A percentile compares a stretch with the other conserved stretches of the same genome.
These are phyloP conservation scores for Antheraea yamamai DNA, from an alignment of 2,888 invertebrate genomes.

Conservation along the genomic window DNA sequence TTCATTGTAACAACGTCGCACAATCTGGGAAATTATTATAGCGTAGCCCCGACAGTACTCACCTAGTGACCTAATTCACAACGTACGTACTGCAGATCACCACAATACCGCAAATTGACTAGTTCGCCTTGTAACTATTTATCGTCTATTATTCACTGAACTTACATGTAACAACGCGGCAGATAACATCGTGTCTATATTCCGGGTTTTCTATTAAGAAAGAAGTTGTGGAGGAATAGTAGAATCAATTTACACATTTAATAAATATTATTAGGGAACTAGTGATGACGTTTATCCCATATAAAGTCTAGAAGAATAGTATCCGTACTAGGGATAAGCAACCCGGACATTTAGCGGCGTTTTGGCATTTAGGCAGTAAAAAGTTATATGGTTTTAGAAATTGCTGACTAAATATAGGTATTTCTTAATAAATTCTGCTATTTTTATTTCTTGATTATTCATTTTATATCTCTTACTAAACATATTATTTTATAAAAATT, in stretches of 20 bases:
- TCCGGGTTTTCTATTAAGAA: not conserved
- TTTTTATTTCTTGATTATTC: no score
- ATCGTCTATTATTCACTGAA: slow-evolving; percentile 8
- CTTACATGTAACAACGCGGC: slow-evolving; percentile 18
- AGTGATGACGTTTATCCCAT: no score
- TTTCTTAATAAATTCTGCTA: no score
- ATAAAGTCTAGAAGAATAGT: no score
- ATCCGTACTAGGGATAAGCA: no score
- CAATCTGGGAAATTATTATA: slow-evolving; percentile 41
- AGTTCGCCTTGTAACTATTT: slow-evolving; percentile 25
- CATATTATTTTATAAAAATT: no score
- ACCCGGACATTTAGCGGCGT: no score
- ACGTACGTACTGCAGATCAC: slow-evolving; percentile 27
- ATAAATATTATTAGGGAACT: not conserved
- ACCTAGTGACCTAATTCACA: slow-evolving; percentile 52
- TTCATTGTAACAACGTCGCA: slow-evolving; percentile 38
- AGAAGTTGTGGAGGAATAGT: not conserved
- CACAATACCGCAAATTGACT: slow-evolving; percentile 45
- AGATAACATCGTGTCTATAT: not conserved
- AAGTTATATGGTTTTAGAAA: no score
- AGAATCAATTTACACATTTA: not conserved
- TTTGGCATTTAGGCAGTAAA: no score
- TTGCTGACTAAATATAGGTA: no score
- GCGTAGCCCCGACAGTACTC: slow-evolving; percentile 47
- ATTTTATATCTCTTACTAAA: no score